Conservation (phyloP, 2,888 invertebrate species). For the Pseudolycoriella hygida region DNA sequence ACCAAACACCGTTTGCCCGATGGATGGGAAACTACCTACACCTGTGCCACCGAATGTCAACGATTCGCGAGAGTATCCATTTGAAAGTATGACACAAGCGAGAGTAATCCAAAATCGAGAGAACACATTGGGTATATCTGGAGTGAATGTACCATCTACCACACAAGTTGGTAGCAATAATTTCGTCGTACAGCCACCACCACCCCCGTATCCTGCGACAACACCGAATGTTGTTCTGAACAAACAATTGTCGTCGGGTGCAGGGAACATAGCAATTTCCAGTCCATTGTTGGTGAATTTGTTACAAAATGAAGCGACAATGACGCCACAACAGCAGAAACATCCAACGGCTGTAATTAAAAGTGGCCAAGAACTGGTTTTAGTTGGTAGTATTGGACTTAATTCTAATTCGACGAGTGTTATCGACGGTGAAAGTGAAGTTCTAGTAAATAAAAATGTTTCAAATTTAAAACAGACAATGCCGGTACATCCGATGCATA, state of each 20-base stretch:
- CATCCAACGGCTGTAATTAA: conserved; percentile 1
- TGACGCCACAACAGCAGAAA: neutral
- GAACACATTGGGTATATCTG: conserved; percentile 31
- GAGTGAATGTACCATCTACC: conserved; percentile 2
- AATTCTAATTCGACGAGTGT: neutral
- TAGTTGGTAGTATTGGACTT: conserved; percentile 3
- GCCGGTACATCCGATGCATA: conserved; percentile 3
- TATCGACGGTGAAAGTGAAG: neutral
- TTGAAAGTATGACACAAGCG: conserved; percentile 82
- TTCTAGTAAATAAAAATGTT: conserved; percentile 5
- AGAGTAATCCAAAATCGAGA: conserved; percentile 67
- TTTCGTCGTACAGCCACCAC: conserved; percentile 17
- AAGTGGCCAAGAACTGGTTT: conserved; percentile 4
- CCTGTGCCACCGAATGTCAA: conserved; percentile 35
- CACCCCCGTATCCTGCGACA: conserved; percentile 25
- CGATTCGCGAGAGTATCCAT: conserved; percentile 52
- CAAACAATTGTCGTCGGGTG: conserved; percentile 11
- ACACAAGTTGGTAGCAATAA: conserved; percentile 11
- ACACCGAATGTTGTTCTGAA: conserved; percentile 9
- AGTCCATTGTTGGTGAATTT: conserved; percentile 84
- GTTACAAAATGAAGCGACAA: conserved; percentile 59
- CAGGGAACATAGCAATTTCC: conserved; percentile 51
- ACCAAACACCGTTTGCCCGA: conserved; percentile 77
- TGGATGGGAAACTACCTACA: conserved; percentile 47
- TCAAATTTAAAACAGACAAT: conserved; percentile 5